Base-by-base conservation (phyloP, 2,113 vertebrate genomes). In the Apeltes quadracus region DNA sequence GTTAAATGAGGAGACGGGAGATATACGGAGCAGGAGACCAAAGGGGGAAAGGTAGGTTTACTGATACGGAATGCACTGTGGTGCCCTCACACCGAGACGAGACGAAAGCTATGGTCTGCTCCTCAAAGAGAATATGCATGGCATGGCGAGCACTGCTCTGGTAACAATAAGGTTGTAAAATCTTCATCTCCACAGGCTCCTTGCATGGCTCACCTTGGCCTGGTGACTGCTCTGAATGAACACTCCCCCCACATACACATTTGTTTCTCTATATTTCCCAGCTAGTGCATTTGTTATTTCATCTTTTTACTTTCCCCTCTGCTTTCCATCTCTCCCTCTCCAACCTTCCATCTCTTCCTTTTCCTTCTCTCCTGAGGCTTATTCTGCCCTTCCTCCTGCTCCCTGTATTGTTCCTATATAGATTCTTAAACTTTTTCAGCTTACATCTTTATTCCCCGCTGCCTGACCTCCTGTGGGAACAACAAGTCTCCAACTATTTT, bases 121-220 rank as follows among this genome's bases (percentile, higher is more conserved):
- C 84, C 87, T 90, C 88, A 90, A 90, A 90, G 81, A 84, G 90
- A 90, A 90, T 92, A 90, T 90, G 90, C 85, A 88, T 80, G 85
- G 66, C 8, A 20, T 73, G 83, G 80, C 66, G 88, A 88, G 81
- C 64, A 9, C 50, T 43, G 73, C 82, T 85, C 81, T 79, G 78
- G 78, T 81, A 91, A 89, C 86, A 86, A 91, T 90, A 72, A 56
- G 82, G 75, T 46, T 86, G 80, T 85, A 85, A 88, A 91, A 90
- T 86, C 83, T 87, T 83, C 76, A 90, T 88, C 89, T 90, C 87
- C 85, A 89, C 87, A 84, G 86, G 87, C 83, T 75, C 10, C 83
- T 39, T 78, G 86, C 80, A 73, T 48, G 69, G 78, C 84, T 88
- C 82, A 88, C 85, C 88, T 86, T 89, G 86, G 83, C 87, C 86